These are phyloP conservation scores for Drosophila heteroneura DNA, from an alignment of 2,888 invertebrate genomes.

Conservation along the genomic window DNA sequence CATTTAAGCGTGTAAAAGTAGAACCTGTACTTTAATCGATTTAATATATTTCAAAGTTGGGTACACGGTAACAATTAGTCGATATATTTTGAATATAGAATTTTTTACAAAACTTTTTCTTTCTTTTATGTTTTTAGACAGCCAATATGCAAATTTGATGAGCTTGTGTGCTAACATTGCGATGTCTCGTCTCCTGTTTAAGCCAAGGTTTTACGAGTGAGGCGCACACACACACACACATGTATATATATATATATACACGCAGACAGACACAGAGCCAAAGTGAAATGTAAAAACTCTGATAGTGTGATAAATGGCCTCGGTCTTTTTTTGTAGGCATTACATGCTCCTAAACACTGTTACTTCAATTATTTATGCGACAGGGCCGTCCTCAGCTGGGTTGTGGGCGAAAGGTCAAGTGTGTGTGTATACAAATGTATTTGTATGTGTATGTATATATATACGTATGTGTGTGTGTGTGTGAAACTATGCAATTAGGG, in stretches of 20 bases:
- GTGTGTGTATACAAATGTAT: not conserved
- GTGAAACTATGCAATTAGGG: slow-evolving; percentile 56
- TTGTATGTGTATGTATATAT: not conserved
- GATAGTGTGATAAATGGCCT: slow-evolving; percentile 48
- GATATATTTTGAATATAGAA: not conserved
- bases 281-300: slow-evolving; percentile 11
- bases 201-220: slow-evolving; percentile 55
- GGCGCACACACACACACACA: slow-evolving; percentile 19
- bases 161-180: slow-evolving; percentile 70
- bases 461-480: slow-evolving; percentile 10
- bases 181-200: slow-evolving; percentile 50
- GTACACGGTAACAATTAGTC: not conserved
- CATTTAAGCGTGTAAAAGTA: not conserved
- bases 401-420: slow-evolving; percentile 47
- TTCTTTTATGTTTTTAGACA: slow-evolving; percentile 51
- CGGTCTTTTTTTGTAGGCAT: slow-evolving; percentile 50
- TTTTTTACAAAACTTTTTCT: not conserved
- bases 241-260: not conserved
- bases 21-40: not conserved
- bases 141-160: slow-evolving; percentile 79
- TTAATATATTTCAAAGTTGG: not conserved
- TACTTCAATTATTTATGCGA: slow-evolving; percentile 75
- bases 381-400: slow-evolving; percentile 6
- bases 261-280: not conserved
- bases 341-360: slow-evolving; percentile 55